phyloP scores from a whole-genome alignment of 2,797 vertebrate genomes.

The Siniperca undulata region DNA sequence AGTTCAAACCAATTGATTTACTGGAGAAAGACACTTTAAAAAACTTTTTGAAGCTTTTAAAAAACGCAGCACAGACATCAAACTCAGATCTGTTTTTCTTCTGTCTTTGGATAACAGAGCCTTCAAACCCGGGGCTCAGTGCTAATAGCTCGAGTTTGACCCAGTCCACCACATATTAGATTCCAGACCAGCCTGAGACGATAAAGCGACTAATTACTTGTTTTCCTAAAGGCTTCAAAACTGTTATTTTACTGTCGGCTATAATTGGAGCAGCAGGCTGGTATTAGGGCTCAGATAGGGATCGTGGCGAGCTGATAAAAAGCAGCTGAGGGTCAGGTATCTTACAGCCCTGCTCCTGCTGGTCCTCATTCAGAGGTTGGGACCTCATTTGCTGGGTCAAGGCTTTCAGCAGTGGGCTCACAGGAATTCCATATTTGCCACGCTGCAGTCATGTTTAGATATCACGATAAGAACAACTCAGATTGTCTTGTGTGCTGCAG shows the following conservation, averaged over 20 bases:
- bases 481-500: conserved; percentile 1
- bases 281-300: conserved; percentile 66
- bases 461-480: conserved; percentile 43
- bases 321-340: conserved; percentile 79
- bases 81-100: conserved; percentile 48
- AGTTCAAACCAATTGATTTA: conserved; percentile 45
- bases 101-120: conserved; percentile 52
- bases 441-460: conserved; percentile 53
- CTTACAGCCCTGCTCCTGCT: conserved; percentile 63
- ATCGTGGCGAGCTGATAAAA: conserved; percentile 71
- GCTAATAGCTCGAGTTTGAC: conserved; percentile 64
- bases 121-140: conserved; percentile 48
- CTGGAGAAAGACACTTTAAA: conserved; percentile 31
- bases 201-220: conserved; percentile 73
- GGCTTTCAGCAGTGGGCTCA: conserved; percentile 67
- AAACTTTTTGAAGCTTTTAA: too few species aligned
- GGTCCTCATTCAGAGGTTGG: conserved; percentile 76
- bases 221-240: conserved; percentile 72
- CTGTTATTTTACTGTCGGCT: conserved; percentile 75
- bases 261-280: conserved; percentile 75
- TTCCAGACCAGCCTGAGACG: conserved; percentile 66
- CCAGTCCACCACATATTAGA: conserved; percentile 49
- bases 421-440: conserved; percentile 73
- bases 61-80: conserved; percentile 11
- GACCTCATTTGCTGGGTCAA: conserved; percentile 79